A percentile compares a stretch with the other conserved stretches of the same genome.
phyloP scores from a whole-genome alignment of 2,888 invertebrate species.

The Leptinotarsa peninsularis region DNA sequence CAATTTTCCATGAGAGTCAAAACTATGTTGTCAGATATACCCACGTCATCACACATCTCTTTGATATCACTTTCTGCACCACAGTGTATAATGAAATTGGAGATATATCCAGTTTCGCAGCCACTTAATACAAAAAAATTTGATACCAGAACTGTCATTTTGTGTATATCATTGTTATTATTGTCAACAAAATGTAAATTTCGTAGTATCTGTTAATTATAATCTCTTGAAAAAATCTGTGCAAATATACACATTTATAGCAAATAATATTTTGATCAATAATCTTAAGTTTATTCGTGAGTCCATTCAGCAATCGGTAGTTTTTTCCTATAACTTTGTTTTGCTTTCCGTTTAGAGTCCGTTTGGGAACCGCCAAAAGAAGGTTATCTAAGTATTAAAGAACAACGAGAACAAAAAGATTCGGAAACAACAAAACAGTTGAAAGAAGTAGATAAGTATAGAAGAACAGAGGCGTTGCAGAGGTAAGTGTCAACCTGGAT shows the following conservation, averaged over 20 bases:
- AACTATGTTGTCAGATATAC: slow-evolving; percentile 31
- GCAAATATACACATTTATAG: slow-evolving; percentile 13
- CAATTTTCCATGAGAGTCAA: slow-evolving; percentile 32
- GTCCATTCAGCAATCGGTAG: too few species aligned
- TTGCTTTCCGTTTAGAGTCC: slow-evolving; percentile 71
- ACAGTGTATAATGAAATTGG: slow-evolving; percentile 49
- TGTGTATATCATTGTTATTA: slow-evolving; percentile 7
- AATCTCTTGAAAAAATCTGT: slow-evolving; percentile 29
- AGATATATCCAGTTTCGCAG: slow-evolving; percentile 40
- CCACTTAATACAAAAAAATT: slow-evolving; percentile 32
- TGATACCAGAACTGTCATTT: slow-evolving; percentile 29
- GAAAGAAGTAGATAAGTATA: slow-evolving; percentile 59
- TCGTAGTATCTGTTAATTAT: slow-evolving; percentile 30
- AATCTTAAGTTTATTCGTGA: too few species aligned
- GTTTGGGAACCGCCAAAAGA: slow-evolving; percentile 81
- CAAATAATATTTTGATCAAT: slow-evolving; percentile 8
- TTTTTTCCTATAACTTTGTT: not conserved
- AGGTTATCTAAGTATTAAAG: slow-evolving; percentile 76
- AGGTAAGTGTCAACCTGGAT: slow-evolving; percentile 21
- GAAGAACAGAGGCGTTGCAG: slow-evolving; percentile 50
- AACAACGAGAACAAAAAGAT: slow-evolving; percentile 72
- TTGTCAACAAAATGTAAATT: slow-evolving; percentile 32
- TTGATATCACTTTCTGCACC: slow-evolving; percentile 40
- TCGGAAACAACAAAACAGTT: slow-evolving; percentile 67
- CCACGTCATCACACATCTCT: slow-evolving; percentile 20